Base-by-base conservation (phyloP, 2,888 invertebrate genomes). In the Pardosa pseudoannulata region DNA sequence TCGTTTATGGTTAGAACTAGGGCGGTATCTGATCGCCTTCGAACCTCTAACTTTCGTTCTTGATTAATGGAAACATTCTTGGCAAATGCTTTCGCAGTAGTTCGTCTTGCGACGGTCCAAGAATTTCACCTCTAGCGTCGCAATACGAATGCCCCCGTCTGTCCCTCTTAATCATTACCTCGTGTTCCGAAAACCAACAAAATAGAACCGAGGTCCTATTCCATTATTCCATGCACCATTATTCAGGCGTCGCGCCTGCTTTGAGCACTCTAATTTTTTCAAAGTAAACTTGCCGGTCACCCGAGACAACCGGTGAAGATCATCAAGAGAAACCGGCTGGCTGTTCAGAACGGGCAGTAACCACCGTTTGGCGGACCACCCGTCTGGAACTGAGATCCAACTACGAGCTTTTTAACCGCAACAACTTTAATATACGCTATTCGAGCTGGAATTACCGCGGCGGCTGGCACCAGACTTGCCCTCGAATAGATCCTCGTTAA, bases 401-500 rank as follows among this genome's bases (percentile, higher is more conserved):
- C 93, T 93, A 93, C 93, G 93, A 93, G 93, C 93, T 93, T 93
- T 93, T 94, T 93, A 94, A 93, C 93, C 93, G 93, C 94, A 94
- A 93, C 94, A 94, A 94, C 93, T 93, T 94, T 94, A 94, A 93
- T 94, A 94, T 94, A 94, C 93, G 93, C 93, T 93, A 92, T 93
- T 93, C 93, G 93, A 94, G 94, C 94, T 94, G 94, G 94, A 94
- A 93, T 94, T 94, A 94, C 94, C 94, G 94, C 94, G 93, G 94
- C 94, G 94, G 94, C 94, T 94, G 94, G 94, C 94, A 94, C 93
- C 93, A 93, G 94, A 94, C 93, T 94, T 94, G 93, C 93, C 93
- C 93, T 93, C 93, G 93, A 93, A 93, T 94, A 91, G 93, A 91
- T 94, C 92, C 93, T 93, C 93, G 93, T 93, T 93, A 94, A 93